A percentile compares a stretch with the other conserved stretches of the same genome.
phyloP scores from a whole-genome alignment of 2,888 invertebrate genomes.

The Melinopterus prodromus region DNA sequence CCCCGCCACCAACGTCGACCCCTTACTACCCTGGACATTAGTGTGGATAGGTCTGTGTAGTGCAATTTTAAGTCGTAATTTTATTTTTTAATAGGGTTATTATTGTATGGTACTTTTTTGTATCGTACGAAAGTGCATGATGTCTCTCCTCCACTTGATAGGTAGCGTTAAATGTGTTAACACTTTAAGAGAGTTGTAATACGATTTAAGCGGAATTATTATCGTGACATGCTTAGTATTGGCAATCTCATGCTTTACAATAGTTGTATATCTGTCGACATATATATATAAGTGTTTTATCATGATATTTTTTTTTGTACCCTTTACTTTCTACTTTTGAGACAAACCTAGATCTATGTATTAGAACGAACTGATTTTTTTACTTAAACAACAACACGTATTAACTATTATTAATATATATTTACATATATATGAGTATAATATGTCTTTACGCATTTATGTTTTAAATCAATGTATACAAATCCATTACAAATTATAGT shows the following conservation, averaged over 20 bases:
- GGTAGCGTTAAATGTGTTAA: not conserved
- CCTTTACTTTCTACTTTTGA: conserved; percentile 17
- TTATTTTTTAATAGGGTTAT: not conserved
- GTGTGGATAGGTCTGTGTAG: conserved; percentile 24
- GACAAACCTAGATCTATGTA: conserved; percentile 33
- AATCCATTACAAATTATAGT: conserved; percentile 35
- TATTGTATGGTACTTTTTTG: not conserved
- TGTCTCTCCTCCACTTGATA: not conserved
- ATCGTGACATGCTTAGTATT: conserved; percentile 36
- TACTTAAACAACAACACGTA: conserved; percentile 38
- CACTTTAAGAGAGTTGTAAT: not conserved
- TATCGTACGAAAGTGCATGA: not conserved
- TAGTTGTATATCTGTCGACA: conserved; percentile 28
- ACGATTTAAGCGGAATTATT: conserved; percentile 14
- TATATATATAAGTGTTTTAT: conserved; percentile 32
- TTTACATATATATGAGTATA: conserved; percentile 29
- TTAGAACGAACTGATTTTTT: conserved; percentile 48
- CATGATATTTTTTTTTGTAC: conserved; percentile 28
- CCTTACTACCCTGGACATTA: conserved; percentile 41
- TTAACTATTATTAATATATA: conserved; percentile 23
- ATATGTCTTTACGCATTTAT: conserved; percentile 35
- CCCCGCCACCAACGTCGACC: conserved; percentile 38
- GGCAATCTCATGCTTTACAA: conserved; percentile 35
- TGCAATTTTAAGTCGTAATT: conserved; percentile 29
- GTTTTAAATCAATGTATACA: conserved; percentile 31